These are phyloP conservation scores for Phenacoccus solenopsis DNA, from an alignment of 1,140 invertebrate genomes.

Conservation along the genomic window DNA sequence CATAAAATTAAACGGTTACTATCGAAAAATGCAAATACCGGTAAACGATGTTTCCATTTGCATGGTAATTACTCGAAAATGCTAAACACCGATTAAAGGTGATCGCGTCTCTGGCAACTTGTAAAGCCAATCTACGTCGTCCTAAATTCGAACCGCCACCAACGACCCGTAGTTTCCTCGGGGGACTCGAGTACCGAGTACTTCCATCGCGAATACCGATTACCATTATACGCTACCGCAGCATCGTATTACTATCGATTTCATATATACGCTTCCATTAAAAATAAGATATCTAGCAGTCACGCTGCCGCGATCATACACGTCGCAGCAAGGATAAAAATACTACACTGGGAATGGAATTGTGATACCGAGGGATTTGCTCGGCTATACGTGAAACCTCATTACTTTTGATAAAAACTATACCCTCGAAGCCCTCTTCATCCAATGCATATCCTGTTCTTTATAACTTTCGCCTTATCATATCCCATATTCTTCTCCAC, in stretches of 20 bases:
- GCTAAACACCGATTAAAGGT: background rate
- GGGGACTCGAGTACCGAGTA: too few relatives aligned
- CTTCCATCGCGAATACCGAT: too few relatives aligned
- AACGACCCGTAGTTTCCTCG: too few relatives aligned
- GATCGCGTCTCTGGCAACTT: too few relatives aligned
- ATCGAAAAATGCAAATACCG: background rate
- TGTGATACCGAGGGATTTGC: background rate
- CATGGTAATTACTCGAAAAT: background rate
- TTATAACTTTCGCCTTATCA: too few relatives aligned
- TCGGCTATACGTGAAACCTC: background rate
- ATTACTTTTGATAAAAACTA: background rate
- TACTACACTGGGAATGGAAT: background rate
- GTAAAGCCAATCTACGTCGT: too few relatives aligned
- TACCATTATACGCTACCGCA: too few relatives aligned
- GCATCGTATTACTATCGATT: background rate
- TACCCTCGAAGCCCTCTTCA: too few relatives aligned
- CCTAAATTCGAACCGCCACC: too few relatives aligned
- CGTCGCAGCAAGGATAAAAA: too few relatives aligned
- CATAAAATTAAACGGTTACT: background rate
- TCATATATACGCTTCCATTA: background rate
- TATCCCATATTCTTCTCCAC: too few relatives aligned
- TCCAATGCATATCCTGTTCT: too few relatives aligned
- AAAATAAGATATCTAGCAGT: background rate
- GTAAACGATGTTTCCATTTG: background rate
- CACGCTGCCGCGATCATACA: background rate